Evolutionary conservation across 1,140 invertebrate species (phyloP), one percentile per base, ranked within the genome.

Genomic region (Chrysoperla carnea): DNA sequence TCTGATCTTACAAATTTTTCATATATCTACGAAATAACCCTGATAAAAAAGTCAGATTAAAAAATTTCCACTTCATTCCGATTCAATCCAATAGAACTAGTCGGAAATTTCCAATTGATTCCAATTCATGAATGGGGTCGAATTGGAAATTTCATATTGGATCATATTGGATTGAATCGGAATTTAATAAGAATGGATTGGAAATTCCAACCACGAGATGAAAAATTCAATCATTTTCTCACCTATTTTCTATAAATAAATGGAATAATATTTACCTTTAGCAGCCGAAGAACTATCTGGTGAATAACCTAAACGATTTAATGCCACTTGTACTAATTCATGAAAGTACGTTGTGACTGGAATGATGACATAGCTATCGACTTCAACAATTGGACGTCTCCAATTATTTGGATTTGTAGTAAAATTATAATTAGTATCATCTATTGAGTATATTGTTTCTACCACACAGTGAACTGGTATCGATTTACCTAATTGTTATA

Each of bases 401-500:
- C 74, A 57, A 70, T 72, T 62, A 48, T 63, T 53, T 33, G 31
- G 8, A 33, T 12, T 33, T 12, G n/a, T 11, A 4, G 2, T 2
- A 33, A 49, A 52, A 56, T 13, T 59, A 49, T 40, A 50, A 50
- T 45, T 63, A 6, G 62, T 69, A 49, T 78, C 76, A 37, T 80
- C 78, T 47, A 83, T 60, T 13, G 75, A 75, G 43, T 76, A 72
- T 43, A 86, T 76, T 5, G 78, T 76, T 62, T 88, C 84, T 37
- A 93, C 84, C 29, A 95, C 73, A 60, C 89, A 94, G 59, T 92
- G 89, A 11, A 95, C 81, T 42, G 89, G 89, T 50, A 94, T 68
- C 39, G 85, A 88, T 69, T 90, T 90, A 39, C 77, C 87, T 90
- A 69, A 23, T 71, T 23, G 17, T 23, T 3, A 3, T 23, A 23